Evolutionary conservation across 2,888 invertebrate genomes (phyloP).

Genomic region (Dryadula phaetusa): DNA sequence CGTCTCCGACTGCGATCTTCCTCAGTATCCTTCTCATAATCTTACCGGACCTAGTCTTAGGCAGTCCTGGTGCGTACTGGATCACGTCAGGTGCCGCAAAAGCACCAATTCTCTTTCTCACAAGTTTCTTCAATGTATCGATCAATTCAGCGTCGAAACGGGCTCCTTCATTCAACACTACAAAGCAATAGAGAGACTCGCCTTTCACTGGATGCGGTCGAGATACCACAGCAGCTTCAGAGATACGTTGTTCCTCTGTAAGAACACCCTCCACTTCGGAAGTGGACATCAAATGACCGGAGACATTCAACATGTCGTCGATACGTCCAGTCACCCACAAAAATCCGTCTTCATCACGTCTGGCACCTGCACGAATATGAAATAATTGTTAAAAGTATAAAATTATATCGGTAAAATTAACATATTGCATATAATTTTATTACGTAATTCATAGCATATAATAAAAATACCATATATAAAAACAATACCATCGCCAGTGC

Average conservation of each 20-base stretch:
- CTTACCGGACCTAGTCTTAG: constrained; percentile 98
- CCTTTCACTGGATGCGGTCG: constrained; percentile 98
- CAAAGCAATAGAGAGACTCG: constrained; percentile 98
- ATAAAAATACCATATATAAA: no score
- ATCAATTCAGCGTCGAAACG: constrained; percentile 88
- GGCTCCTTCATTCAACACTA: constrained; percentile 93
- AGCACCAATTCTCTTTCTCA: constrained; percentile 96
- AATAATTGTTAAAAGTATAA: neutral
- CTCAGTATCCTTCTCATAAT: constrained; percentile 98
- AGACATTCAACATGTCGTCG: constrained; percentile 99
- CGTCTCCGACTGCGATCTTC: constrained; percentile 95
- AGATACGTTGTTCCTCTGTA: constrained; percentile 89
- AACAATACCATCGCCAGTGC: constrained; percentile 96
- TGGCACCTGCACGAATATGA: constrained; percentile 86
- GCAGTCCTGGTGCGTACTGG: constrained; percentile 96
- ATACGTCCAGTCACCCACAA: constrained; percentile 98
- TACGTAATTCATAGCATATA: no score
- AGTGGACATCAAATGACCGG: constrained; percentile 98
- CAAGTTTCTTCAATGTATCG: constrained; percentile 89
- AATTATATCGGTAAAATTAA: no score
- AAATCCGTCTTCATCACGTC: constrained; percentile 96
- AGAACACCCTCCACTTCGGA: constrained; percentile 95
- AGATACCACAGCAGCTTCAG: constrained; percentile 98
- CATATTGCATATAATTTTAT: no score
- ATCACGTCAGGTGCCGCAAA: constrained; percentile 98